These are phyloP conservation scores for Melieria picta DNA, from an alignment of 2,888 invertebrate genomes.

Conservation along the genomic window DNA sequence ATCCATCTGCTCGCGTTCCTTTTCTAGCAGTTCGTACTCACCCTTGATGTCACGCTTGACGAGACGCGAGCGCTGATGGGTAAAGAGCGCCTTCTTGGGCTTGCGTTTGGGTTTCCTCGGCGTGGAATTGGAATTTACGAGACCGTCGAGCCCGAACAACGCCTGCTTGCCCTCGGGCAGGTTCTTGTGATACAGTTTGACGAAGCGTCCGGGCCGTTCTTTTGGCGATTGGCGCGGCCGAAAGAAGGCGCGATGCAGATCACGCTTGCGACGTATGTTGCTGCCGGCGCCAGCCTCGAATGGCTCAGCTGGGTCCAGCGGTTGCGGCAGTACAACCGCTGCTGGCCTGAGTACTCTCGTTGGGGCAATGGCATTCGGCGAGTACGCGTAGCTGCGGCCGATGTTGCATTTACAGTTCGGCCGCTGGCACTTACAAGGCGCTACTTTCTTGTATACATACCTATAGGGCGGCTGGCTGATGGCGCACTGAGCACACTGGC, in stretches of 20 bases:
- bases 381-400: not conserved
- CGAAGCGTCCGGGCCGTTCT: constrained; percentile 51
- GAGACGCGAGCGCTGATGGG: constrained; percentile 34
- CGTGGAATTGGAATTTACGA: not conserved
- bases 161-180: constrained; percentile 35
- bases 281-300: not conserved
- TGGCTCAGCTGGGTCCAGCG: no score
- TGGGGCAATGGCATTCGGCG: constrained; percentile 8
- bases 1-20: constrained; percentile 54
- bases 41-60: constrained; percentile 62
- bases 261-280: constrained; percentile 51
- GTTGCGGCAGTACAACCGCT: not conserved
- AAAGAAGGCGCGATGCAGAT: constrained; percentile 48
- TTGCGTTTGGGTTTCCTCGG: constrained; percentile 45
- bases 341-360: not conserved
- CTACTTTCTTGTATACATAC: constrained; percentile 52
- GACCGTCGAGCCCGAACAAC: constrained; percentile 13
- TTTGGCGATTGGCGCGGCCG: constrained; percentile 43
- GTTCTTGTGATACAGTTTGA: constrained; percentile 55
- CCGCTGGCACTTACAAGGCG: constrained; percentile 34
- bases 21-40: constrained; percentile 60
- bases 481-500: constrained; percentile 49
- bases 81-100: constrained; percentile 43
- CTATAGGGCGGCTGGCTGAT: constrained; percentile 48
- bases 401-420: constrained; percentile 35